Conservation (phyloP, 2,888 invertebrate species). For the Drosophila neonasuta region DNA sequence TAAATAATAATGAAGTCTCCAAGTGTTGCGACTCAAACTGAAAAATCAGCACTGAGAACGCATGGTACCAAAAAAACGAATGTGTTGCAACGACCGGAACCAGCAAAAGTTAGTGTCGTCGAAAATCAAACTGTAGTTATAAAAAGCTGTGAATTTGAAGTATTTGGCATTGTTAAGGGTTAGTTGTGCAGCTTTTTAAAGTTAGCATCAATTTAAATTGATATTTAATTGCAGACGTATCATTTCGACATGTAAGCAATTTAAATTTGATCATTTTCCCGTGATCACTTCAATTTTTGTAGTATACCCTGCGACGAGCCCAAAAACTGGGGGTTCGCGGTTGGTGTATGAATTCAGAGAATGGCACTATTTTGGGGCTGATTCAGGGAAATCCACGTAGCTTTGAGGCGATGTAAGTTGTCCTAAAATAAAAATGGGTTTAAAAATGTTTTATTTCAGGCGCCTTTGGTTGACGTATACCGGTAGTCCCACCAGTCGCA, state of each 20-base stretch:
- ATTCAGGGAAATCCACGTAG: slow-evolving; percentile 83
- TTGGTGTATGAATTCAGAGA: slow-evolving; percentile 86
- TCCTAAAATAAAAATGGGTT: background rate
- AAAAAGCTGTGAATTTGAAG: slow-evolving; percentile 76
- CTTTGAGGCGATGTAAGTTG: slow-evolving; percentile 83
- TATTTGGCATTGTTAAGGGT: slow-evolving; percentile 81
- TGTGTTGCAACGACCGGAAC: background rate
- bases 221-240: slow-evolving; percentile 58
- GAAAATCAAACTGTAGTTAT: slow-evolving; percentile 8
- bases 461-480: slow-evolving; percentile 83
- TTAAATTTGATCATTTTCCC: background rate
- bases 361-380: slow-evolving; percentile 85
- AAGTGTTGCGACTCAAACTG: slow-evolving; percentile 31
- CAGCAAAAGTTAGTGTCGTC: too few relatives aligned
- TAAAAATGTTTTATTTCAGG: slow-evolving; percentile 55
- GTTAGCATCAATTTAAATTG: background rate
- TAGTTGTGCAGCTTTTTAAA: background rate
- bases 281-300: slow-evolving; percentile 1
- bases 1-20: slow-evolving; percentile 14
- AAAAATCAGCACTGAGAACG: background rate
- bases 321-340: slow-evolving; percentile 84
- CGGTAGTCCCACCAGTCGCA: slow-evolving; percentile 89
- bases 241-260: slow-evolving; percentile 67
- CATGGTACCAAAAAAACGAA: background rate
- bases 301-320: slow-evolving; percentile 83